A percentile compares a stretch with the other conserved stretches of the same genome.
Evolutionary conservation across 35 echinoderm and acorn worm genomes (phyloP).

Genomic region (Ophioderma brevispina): DNA sequence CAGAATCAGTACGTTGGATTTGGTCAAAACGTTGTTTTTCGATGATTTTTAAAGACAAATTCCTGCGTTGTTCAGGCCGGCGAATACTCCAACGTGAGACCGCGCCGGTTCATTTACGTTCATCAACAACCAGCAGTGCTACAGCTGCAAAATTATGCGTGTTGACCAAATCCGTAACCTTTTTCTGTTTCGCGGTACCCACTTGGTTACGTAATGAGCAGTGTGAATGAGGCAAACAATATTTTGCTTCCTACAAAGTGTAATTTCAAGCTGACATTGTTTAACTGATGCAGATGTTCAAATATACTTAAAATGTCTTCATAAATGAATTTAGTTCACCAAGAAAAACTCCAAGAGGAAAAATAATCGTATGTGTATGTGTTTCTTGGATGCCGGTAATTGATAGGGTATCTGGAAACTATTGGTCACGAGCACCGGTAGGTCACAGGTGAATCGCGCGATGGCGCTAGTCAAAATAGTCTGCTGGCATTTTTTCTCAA

Average conservation of each 20-base stretch:
- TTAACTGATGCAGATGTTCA: too few relatives aligned
- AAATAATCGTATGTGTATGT: too few relatives aligned
- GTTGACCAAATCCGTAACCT: background rate
- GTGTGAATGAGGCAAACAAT: background rate
- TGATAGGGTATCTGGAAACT: background rate
- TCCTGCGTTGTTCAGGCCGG: constrained; percentile 11
- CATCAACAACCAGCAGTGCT: background rate
- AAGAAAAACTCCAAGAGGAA: too few relatives aligned
- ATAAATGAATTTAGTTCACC: too few relatives aligned
- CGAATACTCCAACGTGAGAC: background rate
- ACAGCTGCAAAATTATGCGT: constrained; percentile 9
- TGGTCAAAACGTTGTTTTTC: background rate
- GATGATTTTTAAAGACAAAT: background rate
- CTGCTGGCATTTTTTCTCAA: background rate
- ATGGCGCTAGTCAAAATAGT: background rate
- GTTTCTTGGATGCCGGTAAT: background rate
- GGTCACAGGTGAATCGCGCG: background rate
- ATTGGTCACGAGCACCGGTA: background rate
- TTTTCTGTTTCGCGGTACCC: background rate
- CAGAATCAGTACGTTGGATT: background rate
- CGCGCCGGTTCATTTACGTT: constrained; percentile 7
- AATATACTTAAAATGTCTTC: too few relatives aligned
- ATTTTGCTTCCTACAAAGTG: too few relatives aligned
- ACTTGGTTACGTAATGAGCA: background rate
- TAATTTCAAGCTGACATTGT: too few relatives aligned